Base-by-base conservation (phyloP, 1,140 invertebrate species). In the Eupeodes corollae region DNA sequence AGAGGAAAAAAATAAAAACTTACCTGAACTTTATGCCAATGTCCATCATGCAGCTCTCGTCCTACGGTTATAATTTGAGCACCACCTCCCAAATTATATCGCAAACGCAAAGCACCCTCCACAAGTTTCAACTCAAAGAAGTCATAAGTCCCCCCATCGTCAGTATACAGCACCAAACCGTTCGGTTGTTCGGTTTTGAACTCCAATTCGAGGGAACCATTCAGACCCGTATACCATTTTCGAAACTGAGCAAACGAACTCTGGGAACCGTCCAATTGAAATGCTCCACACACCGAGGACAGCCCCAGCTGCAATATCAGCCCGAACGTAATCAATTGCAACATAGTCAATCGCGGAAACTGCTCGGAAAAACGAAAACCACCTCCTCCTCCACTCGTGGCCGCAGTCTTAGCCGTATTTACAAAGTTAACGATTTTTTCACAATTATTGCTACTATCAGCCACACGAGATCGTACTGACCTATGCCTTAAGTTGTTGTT, bases 61-160 rank as follows among this genome's bases (percentile, higher is more conserved):
- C 88, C 88, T 13, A 90, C 86, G 16, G 85, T 89, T 44, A 92
- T 78, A 46, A 92, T 87, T 66, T 91, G 85, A 8, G 88, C 86
- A 1, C 88, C 86, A 26, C 86, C 83, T 9, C 87, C 86, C 44
- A 91, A 73, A 69, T 93, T 91, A 68, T 90, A 91, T 51, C 91
- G 74, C 52, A 95, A 68, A 42, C 91, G 73, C n/a, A 96, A 71
- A 1, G 82, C 82, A 16, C 91, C 89, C 61, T 92, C 89, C 6
- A 96, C 87, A 13, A 98, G 73, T 63, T 94, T 96, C 42, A 97
- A 69, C 70, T 95, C 91, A 68, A 97, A 91, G 72, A 96, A 98
- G 67, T 96, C 91, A 58, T 90, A 88, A 14, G 85, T 88, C 11
- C 89, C 89, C 6, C 91, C 91, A 64, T 96, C 92, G 64, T 95